Conservation (phyloP, 2,888 invertebrate species). For the Siphonodentalium dalli region DNA sequence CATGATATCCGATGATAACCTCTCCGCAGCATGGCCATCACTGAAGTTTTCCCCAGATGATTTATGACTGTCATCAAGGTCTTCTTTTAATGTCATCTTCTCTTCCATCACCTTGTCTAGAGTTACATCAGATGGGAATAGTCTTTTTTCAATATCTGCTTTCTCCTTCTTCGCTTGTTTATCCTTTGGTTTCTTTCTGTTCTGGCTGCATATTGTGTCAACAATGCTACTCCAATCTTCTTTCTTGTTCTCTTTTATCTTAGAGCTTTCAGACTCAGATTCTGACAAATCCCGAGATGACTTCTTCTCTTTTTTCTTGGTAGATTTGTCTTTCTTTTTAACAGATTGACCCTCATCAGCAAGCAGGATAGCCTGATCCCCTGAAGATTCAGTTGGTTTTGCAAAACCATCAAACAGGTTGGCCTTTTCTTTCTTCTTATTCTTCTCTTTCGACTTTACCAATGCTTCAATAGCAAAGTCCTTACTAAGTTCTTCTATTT, state of each 20-base stretch:
- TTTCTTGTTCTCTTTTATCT: conserved; percentile 15
- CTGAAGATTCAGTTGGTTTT: too few relatives aligned
- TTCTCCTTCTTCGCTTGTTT: conserved; percentile 5
- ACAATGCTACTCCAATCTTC: conserved; percentile 1
- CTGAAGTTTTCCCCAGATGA: conserved; percentile 21
- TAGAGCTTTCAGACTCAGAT: conserved; percentile 7
- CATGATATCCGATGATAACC: too few relatives aligned
- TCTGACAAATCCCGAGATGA: neutral
- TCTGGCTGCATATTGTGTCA: conserved; percentile 3
- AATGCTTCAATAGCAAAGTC: conserved; percentile 2
- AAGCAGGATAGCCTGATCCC: too few relatives aligned
- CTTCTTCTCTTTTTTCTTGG: neutral
- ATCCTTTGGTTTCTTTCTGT: neutral
- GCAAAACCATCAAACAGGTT: conserved; percentile 21
- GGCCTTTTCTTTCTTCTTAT: conserved; percentile 17
- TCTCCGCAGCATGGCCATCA: conserved; percentile 28
- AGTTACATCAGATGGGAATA: conserved; percentile 27
- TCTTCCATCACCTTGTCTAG: conserved; percentile 29
- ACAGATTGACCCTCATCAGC: conserved; percentile 17
- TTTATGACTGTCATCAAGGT: conserved; percentile 20
- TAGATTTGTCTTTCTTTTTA: conserved; percentile 25
- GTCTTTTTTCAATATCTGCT: conserved; percentile 4
- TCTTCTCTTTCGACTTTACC: conserved; percentile 6
- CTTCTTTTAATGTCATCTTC: conserved; percentile 1
- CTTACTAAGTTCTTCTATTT: too few relatives aligned